Evolutionary conservation across 2,888 invertebrate genomes (phyloP).

Genomic region (Eremobia ochroleuca): DNA sequence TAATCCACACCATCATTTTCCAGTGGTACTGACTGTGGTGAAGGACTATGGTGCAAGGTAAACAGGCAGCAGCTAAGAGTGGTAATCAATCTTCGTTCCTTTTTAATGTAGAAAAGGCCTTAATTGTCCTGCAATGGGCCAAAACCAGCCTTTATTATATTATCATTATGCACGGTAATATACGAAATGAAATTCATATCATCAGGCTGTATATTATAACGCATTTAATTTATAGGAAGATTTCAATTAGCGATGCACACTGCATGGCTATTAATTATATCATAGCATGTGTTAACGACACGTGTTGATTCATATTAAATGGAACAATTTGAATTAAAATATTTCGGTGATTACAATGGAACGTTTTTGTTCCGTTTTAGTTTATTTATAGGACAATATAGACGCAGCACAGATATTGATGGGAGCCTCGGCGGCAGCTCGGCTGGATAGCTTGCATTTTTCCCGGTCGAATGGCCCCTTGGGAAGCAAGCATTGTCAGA

Average conservation of each 20-base stretch:
- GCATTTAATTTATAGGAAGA: constrained; percentile 26
- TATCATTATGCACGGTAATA: constrained; percentile 3
- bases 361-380: constrained; percentile 19
- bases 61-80: not conserved
- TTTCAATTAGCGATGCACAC: constrained; percentile 22
- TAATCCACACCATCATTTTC: constrained; percentile 3
- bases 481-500: constrained; percentile 40
- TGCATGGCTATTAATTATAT: constrained; percentile 42
- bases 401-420: constrained; percentile 30
- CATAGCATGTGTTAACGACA: constrained; percentile 37
- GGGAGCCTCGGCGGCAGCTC: constrained; percentile 8
- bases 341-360: constrained; percentile 1
- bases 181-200: constrained; percentile 23
- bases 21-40: too few species aligned
- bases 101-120: not conserved
- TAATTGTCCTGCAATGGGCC: not conserved
- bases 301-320: constrained; percentile 29
- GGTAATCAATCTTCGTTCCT: not conserved
- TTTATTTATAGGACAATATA: constrained; percentile 24
- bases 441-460: constrained; percentile 49
- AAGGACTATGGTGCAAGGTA: not conserved
- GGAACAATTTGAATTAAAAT: constrained; percentile 10
- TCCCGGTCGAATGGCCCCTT: constrained; percentile 36
- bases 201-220: constrained; percentile 12
- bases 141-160: constrained; percentile 7